Conservation (phyloP, 2,888 invertebrate genomes). For the Altica lythri region DNA sequence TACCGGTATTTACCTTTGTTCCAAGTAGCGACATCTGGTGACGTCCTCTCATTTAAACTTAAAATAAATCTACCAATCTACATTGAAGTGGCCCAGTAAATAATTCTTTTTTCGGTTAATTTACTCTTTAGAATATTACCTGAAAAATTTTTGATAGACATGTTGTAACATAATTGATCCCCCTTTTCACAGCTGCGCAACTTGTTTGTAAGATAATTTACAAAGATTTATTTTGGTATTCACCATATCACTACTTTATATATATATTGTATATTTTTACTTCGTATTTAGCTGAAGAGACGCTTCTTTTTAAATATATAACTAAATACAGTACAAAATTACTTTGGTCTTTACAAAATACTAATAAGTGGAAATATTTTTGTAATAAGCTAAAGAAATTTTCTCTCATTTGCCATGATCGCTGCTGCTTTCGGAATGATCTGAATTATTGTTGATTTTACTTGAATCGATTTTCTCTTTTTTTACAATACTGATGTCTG, state of each 20-base stretch:
- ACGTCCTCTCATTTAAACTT: too few relatives aligned
- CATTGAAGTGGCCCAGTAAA: too few relatives aligned
- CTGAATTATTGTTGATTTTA: conserved; percentile 58
- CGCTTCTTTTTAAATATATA: conserved; percentile 32
- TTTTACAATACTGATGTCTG: conserved; percentile 66
- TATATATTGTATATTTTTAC: conserved; percentile 11
- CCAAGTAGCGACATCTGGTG: too few relatives aligned
- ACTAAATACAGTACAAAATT: conserved; percentile 53
- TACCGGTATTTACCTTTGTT: too few relatives aligned
- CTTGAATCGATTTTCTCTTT: conserved; percentile 59
- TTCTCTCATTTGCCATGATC: conserved; percentile 51
- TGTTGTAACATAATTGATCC: conserved; percentile 16
- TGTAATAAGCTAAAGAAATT: conserved; percentile 38
- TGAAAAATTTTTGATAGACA: not conserved
- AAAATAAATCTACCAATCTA: too few relatives aligned
- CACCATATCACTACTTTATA: conserved; percentile 45
- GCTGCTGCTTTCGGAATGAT: conserved; percentile 55
- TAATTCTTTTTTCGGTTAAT: not conserved
- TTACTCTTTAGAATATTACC: not conserved
- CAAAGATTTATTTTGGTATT: conserved; percentile 52
- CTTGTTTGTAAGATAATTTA: conserved; percentile 19
- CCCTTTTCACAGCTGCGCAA: conserved; percentile 17
- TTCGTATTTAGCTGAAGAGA: conserved; percentile 34
- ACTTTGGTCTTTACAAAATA: conserved; percentile 60
- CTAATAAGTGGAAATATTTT: conserved; percentile 54